phyloP scores from a whole-genome alignment of 2,888 invertebrate genomes.

The Deladenus siricidicola region DNA sequence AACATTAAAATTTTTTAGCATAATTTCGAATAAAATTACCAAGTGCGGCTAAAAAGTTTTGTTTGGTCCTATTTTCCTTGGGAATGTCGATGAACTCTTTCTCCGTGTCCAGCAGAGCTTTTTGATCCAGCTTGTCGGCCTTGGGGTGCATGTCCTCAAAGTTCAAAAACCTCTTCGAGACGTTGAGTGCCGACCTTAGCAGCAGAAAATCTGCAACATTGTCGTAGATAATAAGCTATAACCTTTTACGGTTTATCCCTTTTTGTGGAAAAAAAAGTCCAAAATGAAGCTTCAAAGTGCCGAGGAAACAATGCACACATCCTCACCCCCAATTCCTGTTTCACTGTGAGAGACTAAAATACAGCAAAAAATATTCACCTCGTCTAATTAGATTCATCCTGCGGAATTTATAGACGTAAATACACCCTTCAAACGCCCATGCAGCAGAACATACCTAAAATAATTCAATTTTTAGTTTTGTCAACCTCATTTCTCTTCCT shows the following conservation, averaged over 20 bases:
- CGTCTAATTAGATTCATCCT: neutral
- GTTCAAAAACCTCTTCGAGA: neutral
- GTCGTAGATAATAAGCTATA: neutral
- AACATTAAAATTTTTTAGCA: neutral
- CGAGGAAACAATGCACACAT: too few species aligned
- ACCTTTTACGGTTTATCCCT: neutral
- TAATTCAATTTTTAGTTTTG: too few species aligned
- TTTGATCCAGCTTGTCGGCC: neutral
- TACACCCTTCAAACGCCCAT: too few species aligned
- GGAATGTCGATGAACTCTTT: slow-evolving; percentile 41
- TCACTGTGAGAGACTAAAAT: too few species aligned
- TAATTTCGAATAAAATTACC: neutral
- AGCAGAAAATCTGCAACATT: neutral
- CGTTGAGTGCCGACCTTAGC: too few species aligned
- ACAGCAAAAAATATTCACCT: too few species aligned
- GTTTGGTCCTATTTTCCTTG: slow-evolving; percentile 36
- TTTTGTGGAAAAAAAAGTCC: neutral
- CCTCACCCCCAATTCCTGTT: too few species aligned
- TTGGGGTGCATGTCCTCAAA: too few species aligned
- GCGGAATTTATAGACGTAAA: too few species aligned
- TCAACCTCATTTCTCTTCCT: too few species aligned
- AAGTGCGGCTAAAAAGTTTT: slow-evolving; percentile 29
- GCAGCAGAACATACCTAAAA: too few species aligned
- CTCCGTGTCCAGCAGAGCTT: slow-evolving; percentile 35
- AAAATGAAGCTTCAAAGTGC: too few species aligned